phyloP scores from a whole-genome alignment of 1,140 invertebrate species.

The Procambarus clarkii region DNA sequence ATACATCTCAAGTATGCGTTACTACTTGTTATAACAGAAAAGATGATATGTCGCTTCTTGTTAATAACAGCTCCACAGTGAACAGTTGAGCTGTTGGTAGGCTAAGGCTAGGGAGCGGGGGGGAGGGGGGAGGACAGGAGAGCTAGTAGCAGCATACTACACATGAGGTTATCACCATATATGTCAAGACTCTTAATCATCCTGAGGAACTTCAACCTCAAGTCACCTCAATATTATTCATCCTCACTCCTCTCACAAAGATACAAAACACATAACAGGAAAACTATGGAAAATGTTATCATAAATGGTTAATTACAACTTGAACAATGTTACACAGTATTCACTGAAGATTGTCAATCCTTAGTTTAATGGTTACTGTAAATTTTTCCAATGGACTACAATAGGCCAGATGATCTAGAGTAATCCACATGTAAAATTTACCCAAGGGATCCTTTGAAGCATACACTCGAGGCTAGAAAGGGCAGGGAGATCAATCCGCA shows the following conservation, averaged over 20 bases:
- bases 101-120: constrained; percentile 47
- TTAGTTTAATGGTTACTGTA: constrained; percentile 50
- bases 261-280: constrained; percentile 27
- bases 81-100: constrained; percentile 55
- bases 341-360: constrained; percentile 55
- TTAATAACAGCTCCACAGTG: constrained; percentile 59
- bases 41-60: constrained; percentile 64
- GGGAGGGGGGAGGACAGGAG: not conserved
- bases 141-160: constrained; percentile 50
- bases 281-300: constrained; percentile 19
- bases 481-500: constrained; percentile 44
- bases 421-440: constrained; percentile 39
- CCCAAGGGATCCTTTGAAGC: constrained; percentile 59
- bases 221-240: constrained; percentile 9
- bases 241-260: not conserved
- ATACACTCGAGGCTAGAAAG: constrained; percentile 28
- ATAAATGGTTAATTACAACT: constrained; percentile 17
- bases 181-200: constrained; percentile 5
- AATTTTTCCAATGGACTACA: constrained; percentile 34
- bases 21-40: constrained; percentile 58
- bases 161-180: constrained; percentile 26
- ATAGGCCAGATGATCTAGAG: not conserved
- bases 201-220: constrained; percentile 17
- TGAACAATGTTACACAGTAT: constrained; percentile 21
- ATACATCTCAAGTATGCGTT: constrained; percentile 41